Percentiles rank a stretch among this genome's conserved stretches.
Evolutionary conservation across 2,113 vertebrate genomes (phyloP).

Genomic region (Microcebus griseorufus): DNA sequence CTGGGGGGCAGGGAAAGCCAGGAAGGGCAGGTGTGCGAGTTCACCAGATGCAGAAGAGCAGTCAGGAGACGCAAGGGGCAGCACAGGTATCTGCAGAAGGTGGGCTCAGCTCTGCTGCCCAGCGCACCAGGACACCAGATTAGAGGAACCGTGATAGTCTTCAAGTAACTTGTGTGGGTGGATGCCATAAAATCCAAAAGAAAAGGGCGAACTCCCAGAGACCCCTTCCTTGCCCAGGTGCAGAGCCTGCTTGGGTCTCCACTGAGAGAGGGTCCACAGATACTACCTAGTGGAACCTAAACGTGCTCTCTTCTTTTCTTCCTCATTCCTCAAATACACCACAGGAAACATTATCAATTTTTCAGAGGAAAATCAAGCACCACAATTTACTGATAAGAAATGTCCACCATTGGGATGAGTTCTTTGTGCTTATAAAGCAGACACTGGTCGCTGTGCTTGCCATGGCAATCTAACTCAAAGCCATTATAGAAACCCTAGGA

Average conservation of each 20-base stretch:
- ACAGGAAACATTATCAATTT: neutral
- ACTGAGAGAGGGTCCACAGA: neutral
- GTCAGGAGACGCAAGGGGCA: neutral
- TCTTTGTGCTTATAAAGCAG: neutral
- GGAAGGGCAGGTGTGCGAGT: neutral
- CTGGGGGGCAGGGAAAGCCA: neutral
- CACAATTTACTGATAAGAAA: neutral
- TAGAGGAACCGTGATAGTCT: neutral
- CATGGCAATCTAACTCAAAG: neutral
- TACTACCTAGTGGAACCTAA: neutral
- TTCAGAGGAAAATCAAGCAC: neutral
- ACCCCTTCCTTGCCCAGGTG: neutral
- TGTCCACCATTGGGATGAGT: neutral
- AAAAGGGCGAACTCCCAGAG: neutral
- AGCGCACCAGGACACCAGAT: neutral
- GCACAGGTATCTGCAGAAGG: rapidly evolving
- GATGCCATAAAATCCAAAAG: neutral
- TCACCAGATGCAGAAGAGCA: neutral
- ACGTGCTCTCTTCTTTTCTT: neutral
- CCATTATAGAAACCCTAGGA: neutral
- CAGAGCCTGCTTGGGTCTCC: neutral
- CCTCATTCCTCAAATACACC: neutral
- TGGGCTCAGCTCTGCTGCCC: neutral
- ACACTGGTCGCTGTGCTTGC: neutral
- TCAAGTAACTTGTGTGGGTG: neutral